phyloP scores from a whole-genome alignment of 1,140 invertebrate species.

The Brachionus sp. region DNA sequence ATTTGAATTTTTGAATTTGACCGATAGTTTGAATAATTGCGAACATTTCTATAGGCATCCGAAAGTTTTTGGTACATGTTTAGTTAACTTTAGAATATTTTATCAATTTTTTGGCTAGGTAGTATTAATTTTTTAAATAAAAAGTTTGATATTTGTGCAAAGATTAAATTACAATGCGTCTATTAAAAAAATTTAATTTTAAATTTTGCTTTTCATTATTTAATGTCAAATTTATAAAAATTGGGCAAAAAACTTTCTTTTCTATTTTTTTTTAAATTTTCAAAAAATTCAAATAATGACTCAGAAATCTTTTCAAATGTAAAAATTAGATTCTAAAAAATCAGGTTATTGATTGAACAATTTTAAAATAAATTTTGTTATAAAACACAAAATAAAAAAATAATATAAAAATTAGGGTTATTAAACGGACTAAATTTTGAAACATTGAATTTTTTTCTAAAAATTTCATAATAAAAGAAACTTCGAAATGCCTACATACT shows the following conservation, averaged over 20 bases:
- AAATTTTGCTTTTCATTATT: background rate
- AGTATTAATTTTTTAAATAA: background rate
- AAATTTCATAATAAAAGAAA: no score
- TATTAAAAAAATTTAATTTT: background rate
- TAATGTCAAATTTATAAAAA: background rate
- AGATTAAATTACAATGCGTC: slow-evolving; percentile 8
- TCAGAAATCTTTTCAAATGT: no score
- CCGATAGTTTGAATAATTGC: background rate
- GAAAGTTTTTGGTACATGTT: background rate
- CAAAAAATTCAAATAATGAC: no score
- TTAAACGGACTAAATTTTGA: no score
- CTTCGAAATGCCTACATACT: no score
- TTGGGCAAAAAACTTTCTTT: background rate
- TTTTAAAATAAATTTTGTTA: no score
- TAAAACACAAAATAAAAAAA: no score
- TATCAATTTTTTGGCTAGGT: background rate
- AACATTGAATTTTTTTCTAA: no score
- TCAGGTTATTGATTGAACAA: no score
- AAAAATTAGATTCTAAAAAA: no score
- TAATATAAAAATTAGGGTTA: no score
- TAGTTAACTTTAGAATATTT: background rate
- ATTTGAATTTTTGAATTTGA: background rate
- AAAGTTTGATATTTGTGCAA: slow-evolving; percentile 3
- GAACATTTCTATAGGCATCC: background rate
- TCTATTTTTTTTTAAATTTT: background rate